Percentiles rank a stretch among this genome's conserved stretches.
phyloP scores from a whole-genome alignment of 2,113 vertebrate species.

The Fukomys damarensis region DNA sequence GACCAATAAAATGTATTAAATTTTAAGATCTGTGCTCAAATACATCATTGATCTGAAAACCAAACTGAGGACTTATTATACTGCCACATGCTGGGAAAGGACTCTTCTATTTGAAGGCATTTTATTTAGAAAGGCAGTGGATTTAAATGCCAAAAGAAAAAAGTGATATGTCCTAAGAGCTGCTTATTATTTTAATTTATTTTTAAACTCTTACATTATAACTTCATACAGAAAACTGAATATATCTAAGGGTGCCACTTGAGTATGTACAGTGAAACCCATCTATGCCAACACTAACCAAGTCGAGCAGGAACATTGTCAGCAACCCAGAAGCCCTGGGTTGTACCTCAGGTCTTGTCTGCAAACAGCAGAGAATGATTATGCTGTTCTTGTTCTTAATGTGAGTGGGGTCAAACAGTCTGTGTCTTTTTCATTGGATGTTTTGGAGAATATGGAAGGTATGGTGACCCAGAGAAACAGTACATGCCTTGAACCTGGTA shows the following conservation, averaged over 20 bases:
- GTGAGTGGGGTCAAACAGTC: neutral
- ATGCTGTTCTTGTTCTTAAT: neutral
- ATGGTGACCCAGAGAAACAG: rapidly evolving
- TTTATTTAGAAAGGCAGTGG: neutral
- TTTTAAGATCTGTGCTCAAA: neutral
- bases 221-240: neutral
- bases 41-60: neutral
- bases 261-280: neutral
- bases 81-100: neutral
- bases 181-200: neutral
- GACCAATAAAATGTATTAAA: neutral
- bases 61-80: neutral
- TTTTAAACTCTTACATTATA: neutral
- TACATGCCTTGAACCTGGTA: neutral
- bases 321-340: too few species aligned
- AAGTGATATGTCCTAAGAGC: neutral
- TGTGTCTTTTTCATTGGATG: neutral
- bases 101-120: neutral
- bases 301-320: too few species aligned
- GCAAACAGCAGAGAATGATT: neutral
- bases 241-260: neutral
- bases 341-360: neutral
- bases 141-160: neutral
- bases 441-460: neutral
- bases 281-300: too few species aligned